A percentile compares a stretch with the other conserved stretches of the same genome.
Evolutionary conservation across 2,797 vertebrate genomes (phyloP).

Genomic region (Danio tinwini): DNA sequence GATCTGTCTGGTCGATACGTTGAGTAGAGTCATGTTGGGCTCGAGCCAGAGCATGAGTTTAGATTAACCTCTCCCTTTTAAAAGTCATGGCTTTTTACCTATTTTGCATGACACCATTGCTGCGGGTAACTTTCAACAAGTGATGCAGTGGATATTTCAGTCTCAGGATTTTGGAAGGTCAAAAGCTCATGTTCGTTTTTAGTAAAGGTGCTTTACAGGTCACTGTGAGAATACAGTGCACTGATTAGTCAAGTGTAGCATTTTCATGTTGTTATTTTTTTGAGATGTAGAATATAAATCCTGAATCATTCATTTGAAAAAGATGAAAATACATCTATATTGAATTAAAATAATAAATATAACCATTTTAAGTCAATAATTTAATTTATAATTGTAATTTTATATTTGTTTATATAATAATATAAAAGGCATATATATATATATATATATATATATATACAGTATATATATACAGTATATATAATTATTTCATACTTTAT

Average conservation of each 20-base stretch:
- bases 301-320: not conserved
- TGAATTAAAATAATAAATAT: not conserved
- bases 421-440: too few relatives aligned
- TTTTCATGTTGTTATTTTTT: not conserved
- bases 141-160: slow-evolving; percentile 58
- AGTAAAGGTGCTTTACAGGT: slow-evolving; percentile 6
- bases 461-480: too few relatives aligned
- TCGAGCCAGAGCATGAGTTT: slow-evolving; percentile 46
- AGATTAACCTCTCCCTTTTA: slow-evolving; percentile 71
- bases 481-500: too few relatives aligned
- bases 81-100: slow-evolving; percentile 71
- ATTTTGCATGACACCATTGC: slow-evolving; percentile 56
- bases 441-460: too few relatives aligned
- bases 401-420: too few relatives aligned
- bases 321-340: not conserved
- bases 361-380: too few relatives aligned
- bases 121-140: slow-evolving; percentile 15
- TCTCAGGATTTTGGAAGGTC: slow-evolving; percentile 62
- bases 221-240: not conserved
- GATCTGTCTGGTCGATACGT: slow-evolving; percentile 13
- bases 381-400: too few relatives aligned
- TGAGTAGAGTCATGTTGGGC: slow-evolving; percentile 47
- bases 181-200: slow-evolving; percentile 31
- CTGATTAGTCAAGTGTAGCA: not conserved
- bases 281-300: too few relatives aligned